These are phyloP conservation scores for Apis mellifera DNA, from an alignment of 1,140 invertebrate species.

Conservation along the genomic window DNA sequence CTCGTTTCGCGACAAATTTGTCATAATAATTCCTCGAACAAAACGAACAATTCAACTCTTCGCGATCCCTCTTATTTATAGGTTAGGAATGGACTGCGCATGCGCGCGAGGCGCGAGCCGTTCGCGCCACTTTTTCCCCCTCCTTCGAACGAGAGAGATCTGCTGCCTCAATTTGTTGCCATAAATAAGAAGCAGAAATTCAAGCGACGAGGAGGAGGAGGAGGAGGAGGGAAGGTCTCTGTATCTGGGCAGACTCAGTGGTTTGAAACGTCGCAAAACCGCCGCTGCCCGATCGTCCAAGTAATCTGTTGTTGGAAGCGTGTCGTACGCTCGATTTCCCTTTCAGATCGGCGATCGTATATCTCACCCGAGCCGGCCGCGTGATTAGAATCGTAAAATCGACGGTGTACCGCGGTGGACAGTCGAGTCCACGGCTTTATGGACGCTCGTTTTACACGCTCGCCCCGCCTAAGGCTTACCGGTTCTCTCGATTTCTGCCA, in stretches of 20 bases:
- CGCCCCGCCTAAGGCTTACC: slow-evolving; percentile 5
- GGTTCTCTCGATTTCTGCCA: slow-evolving; percentile 28
- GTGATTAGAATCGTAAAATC: slow-evolving; percentile 62
- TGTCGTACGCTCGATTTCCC: slow-evolving; percentile 65
- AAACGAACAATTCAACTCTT: no score
- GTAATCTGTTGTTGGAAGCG: slow-evolving; percentile 61
- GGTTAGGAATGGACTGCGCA: not conserved
- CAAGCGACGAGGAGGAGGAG: not conserved
- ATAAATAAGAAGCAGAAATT: slow-evolving; percentile 57
- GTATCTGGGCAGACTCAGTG: slow-evolving; percentile 37
- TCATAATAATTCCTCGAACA: no score
- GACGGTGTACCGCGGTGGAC: slow-evolving; percentile 12
- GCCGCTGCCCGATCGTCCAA: slow-evolving; percentile 52
- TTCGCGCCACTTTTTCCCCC: slow-evolving; percentile 17
- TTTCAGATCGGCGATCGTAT: slow-evolving; percentile 63
- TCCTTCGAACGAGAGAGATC: not conserved
- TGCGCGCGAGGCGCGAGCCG: not conserved
- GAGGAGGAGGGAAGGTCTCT: not conserved
- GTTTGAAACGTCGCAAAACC: slow-evolving; percentile 55
- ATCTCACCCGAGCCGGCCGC: slow-evolving; percentile 32
- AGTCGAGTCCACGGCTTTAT: not conserved
- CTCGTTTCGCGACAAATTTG: no score
- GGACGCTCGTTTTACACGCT: slow-evolving; percentile 3
- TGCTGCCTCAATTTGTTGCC: slow-evolving; percentile 44
- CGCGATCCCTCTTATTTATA: no score